Evolutionary conservation across 2,888 invertebrate species (phyloP), one percentile per base, ranked within the genome.

Genomic region (Dolomedes plantarius): DNA sequence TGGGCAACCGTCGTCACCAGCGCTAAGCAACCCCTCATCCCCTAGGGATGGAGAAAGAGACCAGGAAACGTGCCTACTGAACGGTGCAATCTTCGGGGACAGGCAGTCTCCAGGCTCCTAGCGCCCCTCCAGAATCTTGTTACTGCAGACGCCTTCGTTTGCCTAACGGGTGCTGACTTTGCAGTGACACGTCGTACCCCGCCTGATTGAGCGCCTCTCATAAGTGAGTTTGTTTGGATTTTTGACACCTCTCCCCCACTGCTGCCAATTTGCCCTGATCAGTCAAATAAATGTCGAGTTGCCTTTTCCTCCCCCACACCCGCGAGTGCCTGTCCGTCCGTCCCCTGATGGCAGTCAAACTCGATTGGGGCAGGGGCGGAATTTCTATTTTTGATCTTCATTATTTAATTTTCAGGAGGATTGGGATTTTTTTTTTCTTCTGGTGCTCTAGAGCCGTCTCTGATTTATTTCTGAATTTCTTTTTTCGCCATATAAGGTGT

Each of bases 211-310:
- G 41, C 62, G 82, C 64, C 82, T 72, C 73, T 85, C 83, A 85
- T 85, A 85, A 85, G 76, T 50, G 56, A 73, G 72, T 85, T 85
- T 85, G 83, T 85, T 85, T 85, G 77, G 83, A 85, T 85, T 85
- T 85, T 85, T 83, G 82, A 83, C 82, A 83, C 82, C 64, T 82
- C 69, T 65, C 11, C 50, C 50, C 65, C 7, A 23, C 64, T 50
- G 80, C 73, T n/a, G 46, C 36, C 62, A 27, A 56, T 56, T 36
- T 75, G 39, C 39, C 29, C 29, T 23, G 36, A 56, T 56, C 74
- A 74, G 69, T 75, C 77, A 73, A 77, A 85, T 77, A 77, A 77
- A 85, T 85, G 77, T 78, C 77, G 23, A 50, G 56, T 29, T 29
- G 11, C 16, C 69, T 69, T 32, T 32, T 19, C 23, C 32, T 11